Evolutionary conservation across 2,888 invertebrate genomes (phyloP).

Genomic region (Polyploca ridens): DNA sequence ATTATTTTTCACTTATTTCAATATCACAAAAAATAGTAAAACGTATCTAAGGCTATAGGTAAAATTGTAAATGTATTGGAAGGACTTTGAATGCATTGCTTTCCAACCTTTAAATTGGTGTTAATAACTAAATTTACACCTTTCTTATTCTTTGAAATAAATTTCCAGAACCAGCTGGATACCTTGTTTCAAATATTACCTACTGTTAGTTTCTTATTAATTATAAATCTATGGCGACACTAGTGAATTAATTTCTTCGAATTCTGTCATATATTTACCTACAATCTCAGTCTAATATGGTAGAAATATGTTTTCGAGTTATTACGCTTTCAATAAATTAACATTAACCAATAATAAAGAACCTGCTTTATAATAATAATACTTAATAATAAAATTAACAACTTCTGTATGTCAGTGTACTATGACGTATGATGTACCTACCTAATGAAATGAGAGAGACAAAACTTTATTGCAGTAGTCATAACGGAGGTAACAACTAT

Average conservation of each 20-base stretch:
- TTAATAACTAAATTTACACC: not conserved
- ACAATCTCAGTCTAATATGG: slow-evolving; percentile 2
- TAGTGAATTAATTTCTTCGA: not conserved
- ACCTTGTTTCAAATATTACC: slow-evolving; percentile 7
- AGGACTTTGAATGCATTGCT: slow-evolving; percentile 7
- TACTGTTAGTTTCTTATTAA: slow-evolving; percentile 20
- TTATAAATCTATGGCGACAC: slow-evolving; percentile 17
- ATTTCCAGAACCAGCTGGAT: slow-evolving; percentile 9
- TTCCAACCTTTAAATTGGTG: not conserved
- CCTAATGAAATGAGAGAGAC: not conserved
- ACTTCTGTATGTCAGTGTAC: not conserved
- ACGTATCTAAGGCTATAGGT: slow-evolving; percentile 3
- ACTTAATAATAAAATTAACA: not conserved
- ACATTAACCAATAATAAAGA: slow-evolving; percentile 7
- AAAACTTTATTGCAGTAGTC: slow-evolving; percentile 46
- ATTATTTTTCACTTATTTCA: not conserved
- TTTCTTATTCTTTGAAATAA: not conserved
- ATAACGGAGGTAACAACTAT: slow-evolving; percentile 48
- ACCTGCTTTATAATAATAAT: slow-evolving; percentile 2
- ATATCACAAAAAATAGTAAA: slow-evolving; percentile 2
- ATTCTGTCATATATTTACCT: not conserved
- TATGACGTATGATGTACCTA: not conserved
- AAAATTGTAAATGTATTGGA: slow-evolving; percentile 6
- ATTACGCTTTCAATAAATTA: slow-evolving; percentile 7
- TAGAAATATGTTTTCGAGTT: not conserved